A percentile compares a stretch with the other conserved stretches of the same genome.
These are phyloP conservation scores for Morinoia aosen DNA, from an alignment of 2,888 invertebrate species.

Conservation along the genomic window DNA sequence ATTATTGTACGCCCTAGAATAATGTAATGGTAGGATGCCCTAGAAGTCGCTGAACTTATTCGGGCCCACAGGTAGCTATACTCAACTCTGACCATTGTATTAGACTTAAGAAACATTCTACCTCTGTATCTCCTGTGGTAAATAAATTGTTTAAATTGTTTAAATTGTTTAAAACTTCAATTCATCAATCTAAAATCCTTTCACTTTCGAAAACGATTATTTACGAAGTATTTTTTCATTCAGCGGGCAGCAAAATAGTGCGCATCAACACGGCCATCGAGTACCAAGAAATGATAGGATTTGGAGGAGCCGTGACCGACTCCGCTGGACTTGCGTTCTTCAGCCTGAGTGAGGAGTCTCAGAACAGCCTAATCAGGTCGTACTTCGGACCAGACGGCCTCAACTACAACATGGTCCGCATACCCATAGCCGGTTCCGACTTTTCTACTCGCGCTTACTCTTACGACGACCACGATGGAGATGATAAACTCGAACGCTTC, in stretches of 20 bases:
- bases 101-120: too few species aligned
- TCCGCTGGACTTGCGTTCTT: conserved; percentile 79
- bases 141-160: too few species aligned
- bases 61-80: too few species aligned
- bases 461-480: conserved; percentile 76
- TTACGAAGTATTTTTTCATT: not conserved
- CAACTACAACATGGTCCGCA: conserved; percentile 83
- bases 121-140: too few species aligned
- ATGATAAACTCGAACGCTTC: conserved; percentile 76
- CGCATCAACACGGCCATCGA: not conserved
- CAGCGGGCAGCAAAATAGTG: conserved; percentile 30
- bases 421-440: conserved; percentile 89
- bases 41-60: too few species aligned
- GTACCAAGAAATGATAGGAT: conserved; percentile 82
- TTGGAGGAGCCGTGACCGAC: conserved; percentile 88
- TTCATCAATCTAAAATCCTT: too few species aligned
- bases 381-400: conserved; percentile 81
- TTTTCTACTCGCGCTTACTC: conserved; percentile 83
- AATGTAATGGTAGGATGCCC: too few species aligned
- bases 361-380: conserved; percentile 47
- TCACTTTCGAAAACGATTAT: not conserved
- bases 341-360: conserved; percentile 32
- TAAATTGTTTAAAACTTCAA: too few species aligned
- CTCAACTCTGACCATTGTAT: too few species aligned
- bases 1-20: too few species aligned